phyloP scores from a whole-genome alignment of 2,888 invertebrate species.

The Pemphredon lugubris region DNA sequence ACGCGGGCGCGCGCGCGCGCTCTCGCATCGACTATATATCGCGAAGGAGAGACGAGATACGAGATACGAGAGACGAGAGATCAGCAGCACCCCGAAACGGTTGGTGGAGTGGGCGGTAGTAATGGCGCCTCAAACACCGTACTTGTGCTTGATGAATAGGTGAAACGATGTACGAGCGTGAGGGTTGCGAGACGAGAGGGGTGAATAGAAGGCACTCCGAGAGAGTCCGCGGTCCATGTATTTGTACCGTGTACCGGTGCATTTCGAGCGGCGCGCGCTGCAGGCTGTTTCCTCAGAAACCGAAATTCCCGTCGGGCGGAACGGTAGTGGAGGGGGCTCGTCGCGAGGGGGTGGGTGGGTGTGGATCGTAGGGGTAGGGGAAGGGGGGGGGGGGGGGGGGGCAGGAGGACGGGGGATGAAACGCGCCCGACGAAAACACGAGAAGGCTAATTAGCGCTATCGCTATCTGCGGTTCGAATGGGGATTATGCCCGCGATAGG shows the following conservation, averaged over 20 bases:
- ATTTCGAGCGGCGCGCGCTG: constrained; percentile 28
- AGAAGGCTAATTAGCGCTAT: constrained; percentile 66
- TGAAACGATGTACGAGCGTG: constrained; percentile 29
- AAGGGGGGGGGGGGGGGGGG: constrained; percentile 8
- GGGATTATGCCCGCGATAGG: constrained; percentile 55
- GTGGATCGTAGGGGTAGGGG: too few species aligned
- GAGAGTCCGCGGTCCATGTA: constrained; percentile 15
- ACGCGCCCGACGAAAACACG: constrained; percentile 58
- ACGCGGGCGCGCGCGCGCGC: background rate
- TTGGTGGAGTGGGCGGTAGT: constrained; percentile 42
- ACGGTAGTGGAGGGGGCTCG: too few species aligned
- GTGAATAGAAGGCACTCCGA: background rate
- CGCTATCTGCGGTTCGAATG: constrained; percentile 56
- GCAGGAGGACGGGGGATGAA: constrained; percentile 9
- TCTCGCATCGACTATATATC: constrained; percentile 3
- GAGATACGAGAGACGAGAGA: constrained; percentile 45
- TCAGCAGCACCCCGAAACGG: constrained; percentile 47
- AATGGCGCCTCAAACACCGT: constrained; percentile 61
- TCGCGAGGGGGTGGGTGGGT: too few species aligned
- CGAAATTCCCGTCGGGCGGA: constrained; percentile 58
- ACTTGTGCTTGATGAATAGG: constrained; percentile 54
- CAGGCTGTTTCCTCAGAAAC: constrained; percentile 61
- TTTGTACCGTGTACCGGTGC: constrained; percentile 32
- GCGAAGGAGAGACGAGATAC: too few species aligned
- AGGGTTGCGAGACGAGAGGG: background rate